These are phyloP conservation scores for Anableps anableps DNA, from an alignment of 2,797 vertebrate genomes.

Conservation along the genomic window DNA sequence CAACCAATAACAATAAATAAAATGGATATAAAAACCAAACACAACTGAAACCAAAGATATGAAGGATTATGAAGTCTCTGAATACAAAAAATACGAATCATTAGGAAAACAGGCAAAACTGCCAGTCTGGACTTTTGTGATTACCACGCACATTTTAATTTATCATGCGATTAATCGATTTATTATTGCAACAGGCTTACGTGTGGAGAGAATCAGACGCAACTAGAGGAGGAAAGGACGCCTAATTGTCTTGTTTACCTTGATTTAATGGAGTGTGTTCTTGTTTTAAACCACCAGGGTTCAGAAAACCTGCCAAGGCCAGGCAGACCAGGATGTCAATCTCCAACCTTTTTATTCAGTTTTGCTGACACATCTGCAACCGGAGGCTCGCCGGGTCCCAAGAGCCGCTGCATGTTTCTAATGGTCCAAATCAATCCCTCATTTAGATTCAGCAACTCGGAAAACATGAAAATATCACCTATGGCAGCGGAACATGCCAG, in stretches of 20 bases:
- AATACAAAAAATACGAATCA: no score
- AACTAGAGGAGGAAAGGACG: background rate
- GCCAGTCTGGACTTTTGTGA: no score
- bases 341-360: slow-evolving; percentile 48
- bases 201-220: background rate
- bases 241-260: slow-evolving; percentile 62
- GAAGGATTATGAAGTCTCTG: no score
- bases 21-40: no score
- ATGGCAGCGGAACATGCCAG: background rate
- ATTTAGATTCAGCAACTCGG: slow-evolving; percentile 30
- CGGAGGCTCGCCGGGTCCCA: slow-evolving; percentile 38
- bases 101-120: no score
- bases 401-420: slow-evolving; percentile 47
- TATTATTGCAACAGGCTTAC: no score
- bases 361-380: slow-evolving; percentile 56
- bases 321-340: slow-evolving; percentile 37
- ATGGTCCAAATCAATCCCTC: slow-evolving; percentile 40
- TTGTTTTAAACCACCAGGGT: slow-evolving; percentile 47
- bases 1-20: no score
- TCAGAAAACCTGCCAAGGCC: slow-evolving; percentile 48
- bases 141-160: no score
- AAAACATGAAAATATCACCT: slow-evolving; percentile 22
- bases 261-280: slow-evolving; percentile 39
- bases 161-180: no score
- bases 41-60: no score